Base-by-base conservation (phyloP, 2,888 invertebrate species). In the Pheosia tremula region DNA sequence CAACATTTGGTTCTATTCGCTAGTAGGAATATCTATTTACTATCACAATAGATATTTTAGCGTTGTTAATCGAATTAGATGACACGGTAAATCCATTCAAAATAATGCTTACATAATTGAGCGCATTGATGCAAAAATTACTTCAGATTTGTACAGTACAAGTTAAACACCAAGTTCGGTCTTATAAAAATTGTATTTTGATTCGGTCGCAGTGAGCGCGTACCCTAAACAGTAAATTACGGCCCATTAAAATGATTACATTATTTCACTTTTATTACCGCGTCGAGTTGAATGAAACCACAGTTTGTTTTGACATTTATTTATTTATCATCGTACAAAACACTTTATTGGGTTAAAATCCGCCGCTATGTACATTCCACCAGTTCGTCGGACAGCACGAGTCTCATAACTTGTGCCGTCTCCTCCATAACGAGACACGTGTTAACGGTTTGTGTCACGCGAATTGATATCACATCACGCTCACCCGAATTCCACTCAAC, bases 371-470 rank as follows among this genome's bases (percentile, higher is more conserved):
- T 37, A 53, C 47, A 47, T 50, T 13, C 50, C 50, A 50, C 3
- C 37, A 11, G 11, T 50, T n/a, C n/a, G 47, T 11, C n/a, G 4
- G 47, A 8, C 9, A 9, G 3, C 10, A 7, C 43, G 49, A 49
- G 24, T n/a, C n/a, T 11, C 43, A 49, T 71, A 71, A 68, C 67
- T 64, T 61, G 69, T 24, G 36, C 10, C 38, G 53, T 11, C 47
- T 10, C 60, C 62, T 45, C 49, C 54, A 57, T 39, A n/a, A 38
- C 37, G 38, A 41, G 56, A 11, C 55, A 39, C 56, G 55, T 66
- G 59, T 58, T 66, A 73, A 64, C 69, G 69, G 67, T 61, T 58
- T 58, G 61, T 59, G 74, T 66, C 74, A 74, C 73, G 73, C 74
- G 63, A 74, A 61, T 69, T 24, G 24, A 64, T 55, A 65, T 56